Conservation (phyloP, 2,888 invertebrate genomes). For the Acronicta aceris region DNA sequence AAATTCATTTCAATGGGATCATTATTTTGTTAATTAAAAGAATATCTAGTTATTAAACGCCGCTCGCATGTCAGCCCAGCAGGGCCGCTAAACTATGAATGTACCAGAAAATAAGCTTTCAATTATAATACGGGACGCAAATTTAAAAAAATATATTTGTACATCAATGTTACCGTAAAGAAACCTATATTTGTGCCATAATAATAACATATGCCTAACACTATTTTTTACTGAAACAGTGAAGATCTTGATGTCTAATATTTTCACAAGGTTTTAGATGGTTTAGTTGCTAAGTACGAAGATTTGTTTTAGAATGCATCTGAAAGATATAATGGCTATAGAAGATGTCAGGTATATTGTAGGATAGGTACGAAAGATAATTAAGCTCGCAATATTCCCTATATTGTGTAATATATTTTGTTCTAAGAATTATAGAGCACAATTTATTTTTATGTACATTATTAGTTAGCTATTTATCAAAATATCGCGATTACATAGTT, state of each 20-base stretch:
- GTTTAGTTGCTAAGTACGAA: slow-evolving; percentile 53
- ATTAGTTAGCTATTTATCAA: slow-evolving; percentile 68
- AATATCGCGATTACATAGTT: slow-evolving; percentile 52
- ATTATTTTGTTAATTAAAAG: slow-evolving; percentile 17
- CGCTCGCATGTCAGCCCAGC: slow-evolving; percentile 8
- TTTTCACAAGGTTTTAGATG: slow-evolving; percentile 41
- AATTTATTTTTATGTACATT: slow-evolving; percentile 69
- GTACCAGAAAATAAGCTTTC: slow-evolving; percentile 47
- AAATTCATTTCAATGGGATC: slow-evolving; percentile 2
- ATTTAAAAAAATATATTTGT: slow-evolving; percentile 40
- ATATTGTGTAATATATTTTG: slow-evolving; percentile 44
- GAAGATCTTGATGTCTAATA: slow-evolving; percentile 27
- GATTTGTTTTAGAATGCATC: slow-evolving; percentile 53
- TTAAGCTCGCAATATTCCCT: slow-evolving; percentile 46
- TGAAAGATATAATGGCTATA: slow-evolving; percentile 25
- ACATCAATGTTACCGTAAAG: slow-evolving; percentile 55
- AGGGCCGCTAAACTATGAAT: slow-evolving; percentile 12
- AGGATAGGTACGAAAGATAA: slow-evolving; percentile 43
- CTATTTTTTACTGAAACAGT: slow-evolving; percentile 40
- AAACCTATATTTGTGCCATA: slow-evolving; percentile 56
- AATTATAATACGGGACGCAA: slow-evolving; percentile 52
- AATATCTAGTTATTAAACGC: neutral
- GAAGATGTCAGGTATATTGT: slow-evolving; percentile 36
- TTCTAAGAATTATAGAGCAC: slow-evolving; percentile 62
- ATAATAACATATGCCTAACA: slow-evolving; percentile 36